Base-by-base conservation (phyloP, 2,888 invertebrate genomes). In the Drosophila kokeensis region DNA sequence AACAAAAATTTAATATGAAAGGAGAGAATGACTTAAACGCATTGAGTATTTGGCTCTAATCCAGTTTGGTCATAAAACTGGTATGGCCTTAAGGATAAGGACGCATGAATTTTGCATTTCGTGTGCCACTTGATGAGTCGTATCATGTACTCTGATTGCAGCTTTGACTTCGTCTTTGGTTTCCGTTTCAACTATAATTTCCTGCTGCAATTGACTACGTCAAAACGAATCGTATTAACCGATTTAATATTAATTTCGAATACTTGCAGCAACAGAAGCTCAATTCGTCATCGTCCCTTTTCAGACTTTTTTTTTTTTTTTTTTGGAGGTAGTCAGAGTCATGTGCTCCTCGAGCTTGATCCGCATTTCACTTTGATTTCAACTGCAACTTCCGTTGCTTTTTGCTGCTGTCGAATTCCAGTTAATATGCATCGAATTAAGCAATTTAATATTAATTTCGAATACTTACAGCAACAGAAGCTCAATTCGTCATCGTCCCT, bases 221-320 rank as follows among this genome's bases (percentile, higher is more conserved):
- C 84, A 79, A 79, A 87, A 81, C 77, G 81, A 83, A 87, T 71
- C 71, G 76, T 71, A 86, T 90, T 90, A 83, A 86, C 89, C 86
- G 76, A 83, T 82, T 75, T 73, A 76, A 78, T 73, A 83, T 79
- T 59, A 52, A 69, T 69, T 68, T 75, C 69, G 73, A 73, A 76
- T 79, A 79, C 79, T 80, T 75, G 55, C 54, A 60, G 58, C 58
- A 59, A 68, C 64, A 68, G 73, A 62, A 76, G 76, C 69, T 76
- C 73, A 82, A 80, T 82, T 75, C 76, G 29, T 29, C 40, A 11
- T 45, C 21, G 13, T 11, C 1, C 6, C 18, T 49, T 27, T 13
- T 24, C 45, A 36, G 13, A 4, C 1, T 7, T 36, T 36, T 36
- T 4, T 32, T 36, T 36, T 15, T 15, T 24, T 1, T 32, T 36